Evolutionary conservation across 1,140 invertebrate species (phyloP).

Genomic region (Agraylea sexmaculata): DNA sequence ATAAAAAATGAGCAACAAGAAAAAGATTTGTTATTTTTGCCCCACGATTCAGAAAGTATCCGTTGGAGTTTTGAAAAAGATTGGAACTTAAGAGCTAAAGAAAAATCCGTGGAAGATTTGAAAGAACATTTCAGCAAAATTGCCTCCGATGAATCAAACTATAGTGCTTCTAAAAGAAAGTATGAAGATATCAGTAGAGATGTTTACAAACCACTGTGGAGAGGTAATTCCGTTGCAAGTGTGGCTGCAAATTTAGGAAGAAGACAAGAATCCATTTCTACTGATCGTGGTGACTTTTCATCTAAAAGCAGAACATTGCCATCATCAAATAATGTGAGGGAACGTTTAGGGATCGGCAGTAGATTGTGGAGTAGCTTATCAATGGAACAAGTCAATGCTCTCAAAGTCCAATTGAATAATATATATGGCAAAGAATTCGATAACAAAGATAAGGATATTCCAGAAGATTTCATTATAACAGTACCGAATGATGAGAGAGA

Average conservation of each 20-base stretch:
- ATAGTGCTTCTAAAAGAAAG: constrained; percentile 34
- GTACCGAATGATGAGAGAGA: constrained; percentile 37
- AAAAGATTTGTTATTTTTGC: constrained; percentile 70
- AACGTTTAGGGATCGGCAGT: constrained; percentile 52
- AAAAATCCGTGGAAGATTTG: constrained; percentile 78
- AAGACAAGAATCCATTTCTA: constrained; percentile 23
- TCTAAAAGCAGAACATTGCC: constrained; percentile 23
- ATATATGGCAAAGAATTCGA: constrained; percentile 58
- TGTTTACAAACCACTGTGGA: constrained; percentile 68
- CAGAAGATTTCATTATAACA: constrained; percentile 46
- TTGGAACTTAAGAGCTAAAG: constrained; percentile 64
- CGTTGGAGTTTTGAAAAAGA: constrained; percentile 65
- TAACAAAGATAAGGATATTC: constrained; percentile 28
- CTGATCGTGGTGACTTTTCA: constrained; percentile 20
- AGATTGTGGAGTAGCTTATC: constrained; percentile 74
- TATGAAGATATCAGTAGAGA: constrained; percentile 48
- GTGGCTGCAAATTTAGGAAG: constrained; percentile 54
- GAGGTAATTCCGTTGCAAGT: constrained; percentile 67
- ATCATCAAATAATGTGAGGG: constrained; percentile 21
- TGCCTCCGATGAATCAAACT: constrained; percentile 31
- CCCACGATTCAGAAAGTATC: constrained; percentile 55
- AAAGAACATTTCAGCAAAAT: constrained; percentile 56
- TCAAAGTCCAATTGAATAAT: constrained; percentile 70
- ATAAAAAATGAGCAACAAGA: constrained; percentile 67
- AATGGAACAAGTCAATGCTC: constrained; percentile 68